Percentiles rank a stretch among this genome's conserved stretches.
Evolutionary conservation across 2,113 vertebrate genomes (phyloP).

Genomic region (Myrmophylax atrothorax): DNA sequence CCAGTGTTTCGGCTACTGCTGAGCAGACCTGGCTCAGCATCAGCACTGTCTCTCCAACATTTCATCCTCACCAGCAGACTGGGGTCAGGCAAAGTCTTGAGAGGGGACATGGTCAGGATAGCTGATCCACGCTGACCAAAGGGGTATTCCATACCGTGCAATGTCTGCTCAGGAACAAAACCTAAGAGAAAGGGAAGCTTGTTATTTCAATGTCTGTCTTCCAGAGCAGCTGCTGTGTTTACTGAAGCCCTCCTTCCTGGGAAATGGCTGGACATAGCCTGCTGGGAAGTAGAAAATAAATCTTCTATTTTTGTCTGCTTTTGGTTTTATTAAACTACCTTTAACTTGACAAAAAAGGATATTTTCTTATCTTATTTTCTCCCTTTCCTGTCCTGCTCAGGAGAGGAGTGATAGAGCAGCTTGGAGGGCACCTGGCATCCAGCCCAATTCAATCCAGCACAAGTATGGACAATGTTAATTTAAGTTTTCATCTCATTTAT

Average conservation of each 20-base stretch:
- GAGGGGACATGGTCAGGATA: not conserved
- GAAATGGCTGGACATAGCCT: not conserved
- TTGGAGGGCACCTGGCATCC: not conserved
- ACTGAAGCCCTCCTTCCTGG: not conserved
- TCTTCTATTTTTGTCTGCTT: not conserved
- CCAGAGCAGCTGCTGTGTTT: not conserved
- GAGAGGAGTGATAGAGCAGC: not conserved
- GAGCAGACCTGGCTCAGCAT: not conserved
- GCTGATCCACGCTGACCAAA: not conserved
- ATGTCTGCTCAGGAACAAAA: not conserved
- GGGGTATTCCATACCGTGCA: not conserved
- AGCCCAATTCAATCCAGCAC: not conserved
- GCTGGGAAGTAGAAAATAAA: not conserved
- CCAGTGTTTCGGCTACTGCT: not conserved
- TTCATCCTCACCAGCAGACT: accelerated
- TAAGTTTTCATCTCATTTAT: not conserved
- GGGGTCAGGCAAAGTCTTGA: not conserved
- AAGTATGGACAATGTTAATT: not conserved
- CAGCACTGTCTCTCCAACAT: not conserved
- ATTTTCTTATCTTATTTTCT: not conserved
- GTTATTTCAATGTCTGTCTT: not conserved
- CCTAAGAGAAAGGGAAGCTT: not conserved
- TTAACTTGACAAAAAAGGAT: not conserved
- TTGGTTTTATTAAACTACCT: not conserved
- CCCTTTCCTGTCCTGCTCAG: not conserved